These are phyloP conservation scores for Drosophila ananassae DNA, from an alignment of 1,140 invertebrate species.

Conservation along the genomic window DNA sequence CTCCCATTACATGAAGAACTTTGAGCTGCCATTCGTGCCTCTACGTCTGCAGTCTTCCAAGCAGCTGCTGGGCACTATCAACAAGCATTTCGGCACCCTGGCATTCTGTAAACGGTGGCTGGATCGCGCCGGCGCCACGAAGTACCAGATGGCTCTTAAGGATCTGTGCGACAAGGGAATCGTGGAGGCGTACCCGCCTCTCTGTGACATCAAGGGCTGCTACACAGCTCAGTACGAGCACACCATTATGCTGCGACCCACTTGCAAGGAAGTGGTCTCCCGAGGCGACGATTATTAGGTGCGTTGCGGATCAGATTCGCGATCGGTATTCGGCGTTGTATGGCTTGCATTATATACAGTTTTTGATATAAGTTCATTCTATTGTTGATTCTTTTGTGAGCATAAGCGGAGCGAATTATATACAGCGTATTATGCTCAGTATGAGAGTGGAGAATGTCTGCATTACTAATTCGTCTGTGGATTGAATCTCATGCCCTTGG, in stretches of 20 bases:
- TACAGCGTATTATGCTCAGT: conserved; percentile 54
- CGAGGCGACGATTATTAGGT: conserved; percentile 97
- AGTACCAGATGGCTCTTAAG: conserved; percentile 99
- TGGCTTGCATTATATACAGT: conserved; percentile 54
- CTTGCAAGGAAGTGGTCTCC: conserved; percentile 99
- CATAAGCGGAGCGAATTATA: conserved; percentile 47
- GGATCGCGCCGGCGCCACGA: conserved; percentile 97
- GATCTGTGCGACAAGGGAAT: conserved; percentile 98
- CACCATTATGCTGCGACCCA: conserved; percentile 98
- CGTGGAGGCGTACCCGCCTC: conserved; percentile 98
- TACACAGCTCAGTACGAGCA: conserved; percentile 99
- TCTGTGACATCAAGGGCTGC: conserved; percentile 98
- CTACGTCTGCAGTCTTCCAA: conserved; percentile 96
- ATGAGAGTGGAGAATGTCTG: conserved; percentile 8
- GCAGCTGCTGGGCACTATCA: conserved; percentile 96
- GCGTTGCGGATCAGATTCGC: neutral
- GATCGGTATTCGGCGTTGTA: conserved; percentile 6
- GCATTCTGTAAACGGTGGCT: conserved; percentile 99
- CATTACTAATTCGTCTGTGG: neutral
- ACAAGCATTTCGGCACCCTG: conserved; percentile 98
- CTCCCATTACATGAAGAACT: conserved; percentile 99
- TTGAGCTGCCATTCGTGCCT: conserved; percentile 96
- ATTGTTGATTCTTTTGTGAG: conserved; percentile 67
- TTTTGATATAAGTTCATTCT: conserved; percentile 67
- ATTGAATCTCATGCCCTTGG: conserved; percentile 2